These are phyloP conservation scores for Drosophila emarginata DNA, from an alignment of 2,888 invertebrate species.

Conservation along the genomic window DNA sequence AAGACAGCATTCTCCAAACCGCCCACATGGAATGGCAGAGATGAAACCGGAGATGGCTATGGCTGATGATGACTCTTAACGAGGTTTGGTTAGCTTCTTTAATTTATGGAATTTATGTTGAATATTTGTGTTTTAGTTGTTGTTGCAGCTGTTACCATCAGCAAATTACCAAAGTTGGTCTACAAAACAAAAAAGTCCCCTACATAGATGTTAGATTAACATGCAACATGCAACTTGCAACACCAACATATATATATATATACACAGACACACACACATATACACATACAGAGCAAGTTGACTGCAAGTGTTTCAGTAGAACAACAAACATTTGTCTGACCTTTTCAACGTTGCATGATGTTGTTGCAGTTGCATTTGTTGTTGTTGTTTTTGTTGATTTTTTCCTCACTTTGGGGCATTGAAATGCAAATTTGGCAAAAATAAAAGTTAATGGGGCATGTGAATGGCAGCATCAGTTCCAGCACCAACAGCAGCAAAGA, in stretches of 20 bases:
- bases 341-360: slow-evolving; percentile 63
- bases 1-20: slow-evolving; percentile 65
- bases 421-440: slow-evolving; percentile 76
- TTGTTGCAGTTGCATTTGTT: slow-evolving; percentile 49
- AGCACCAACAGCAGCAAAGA: not conserved
- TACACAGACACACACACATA: slow-evolving; percentile 36
- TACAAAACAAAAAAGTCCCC: slow-evolving; percentile 49
- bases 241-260: too few species aligned
- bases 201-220: slow-evolving; percentile 63
- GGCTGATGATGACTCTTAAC: slow-evolving; percentile 41
- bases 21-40: slow-evolving; percentile 58
- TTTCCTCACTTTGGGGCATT: slow-evolving; percentile 70
- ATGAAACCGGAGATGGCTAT: slow-evolving; percentile 30
- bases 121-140: slow-evolving; percentile 24
- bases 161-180: slow-evolving; percentile 65
- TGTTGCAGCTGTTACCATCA: slow-evolving; percentile 71
- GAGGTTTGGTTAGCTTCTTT: slow-evolving; percentile 36
- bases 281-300: slow-evolving; percentile 24
- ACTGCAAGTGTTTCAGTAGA: slow-evolving; percentile 54
- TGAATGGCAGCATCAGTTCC: slow-evolving; percentile 63
- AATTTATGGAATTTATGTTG: slow-evolving; percentile 44
- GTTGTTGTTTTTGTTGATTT: slow-evolving; percentile 35
- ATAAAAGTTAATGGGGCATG: slow-evolving; percentile 78
- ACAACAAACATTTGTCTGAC: slow-evolving; percentile 76
- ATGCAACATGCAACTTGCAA: slow-evolving; percentile 70